Base-by-base conservation (phyloP, 2,797 vertebrate species). In the Aphelocoma californica region DNA sequence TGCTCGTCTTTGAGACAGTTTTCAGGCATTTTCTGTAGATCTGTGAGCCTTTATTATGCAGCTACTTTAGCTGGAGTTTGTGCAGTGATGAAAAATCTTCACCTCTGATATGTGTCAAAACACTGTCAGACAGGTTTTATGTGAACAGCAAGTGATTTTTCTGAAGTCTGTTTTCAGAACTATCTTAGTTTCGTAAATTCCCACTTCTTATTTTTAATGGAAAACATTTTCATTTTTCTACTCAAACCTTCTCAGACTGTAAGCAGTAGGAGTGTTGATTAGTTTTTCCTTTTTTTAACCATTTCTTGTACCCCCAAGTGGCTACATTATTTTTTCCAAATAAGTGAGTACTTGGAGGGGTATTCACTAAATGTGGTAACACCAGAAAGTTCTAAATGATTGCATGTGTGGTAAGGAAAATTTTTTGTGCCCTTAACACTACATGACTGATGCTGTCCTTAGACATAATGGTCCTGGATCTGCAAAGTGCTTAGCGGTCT, bases 91-190 rank as follows among this genome's bases (percentile, higher is more conserved):
- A 67, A 83, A 89, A 93, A 92, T 94, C 82, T 92, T 84, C 88
- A 95, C 90, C 88, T 97, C 77, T 92, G 88, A 69, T 93, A 86
- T 29, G 28, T 96, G 95, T 95, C 96, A 96, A 96, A 96, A 96
- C 85, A 94, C 90, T 91, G 94, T 95, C 96, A 95, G 95, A 93
- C 91, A 62, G 75, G 38, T 91, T 95, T 90, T 91, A 56, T 92
- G 66, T 90, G 93, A 93, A 81, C 34, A 89, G 88, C 74, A 74
- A 95, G 84, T 87, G 81, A 91, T 93, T 97, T 92, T 94, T 88
- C 67, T 94, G 71, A 88, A 92, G 83, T 91, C 67, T 95, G 81
- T 92, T 87, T 95, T 85, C 86, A 92, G 94, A 92, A 60, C 67
- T 82, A 26, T 81, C 77, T 89, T 94, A 50, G 42, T 57, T 95